Percentiles rank a stretch among this genome's conserved stretches.
Conservation (phyloP, 2,113 vertebrate genomes). For the Carassius gibelio region DNA sequence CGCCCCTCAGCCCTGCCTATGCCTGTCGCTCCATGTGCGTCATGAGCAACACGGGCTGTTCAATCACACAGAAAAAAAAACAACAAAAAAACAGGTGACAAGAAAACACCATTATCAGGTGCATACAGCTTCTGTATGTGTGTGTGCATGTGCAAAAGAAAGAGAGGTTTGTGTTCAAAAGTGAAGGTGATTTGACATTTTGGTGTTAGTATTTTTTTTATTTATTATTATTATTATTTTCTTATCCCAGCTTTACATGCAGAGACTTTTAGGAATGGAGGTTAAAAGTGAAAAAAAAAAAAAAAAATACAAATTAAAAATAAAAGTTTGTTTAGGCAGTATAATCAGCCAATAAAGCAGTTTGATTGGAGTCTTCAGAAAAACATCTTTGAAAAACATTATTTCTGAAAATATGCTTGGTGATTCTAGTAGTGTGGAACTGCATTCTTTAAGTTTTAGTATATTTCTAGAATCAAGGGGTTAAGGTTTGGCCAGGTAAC, state of each 20-base stretch:
- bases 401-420: background rate
- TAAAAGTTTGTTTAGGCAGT: background rate
- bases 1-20: conserved; percentile 46
- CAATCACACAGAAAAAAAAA: conserved; percentile 34
- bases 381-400: background rate
- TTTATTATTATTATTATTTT: background rate
- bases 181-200: background rate
- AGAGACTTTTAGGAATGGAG: background rate
- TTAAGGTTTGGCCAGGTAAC: background rate
- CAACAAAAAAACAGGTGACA: conserved; percentile 60
- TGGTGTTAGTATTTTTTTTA: background rate
- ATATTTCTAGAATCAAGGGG: background rate
- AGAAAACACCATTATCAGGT: conserved; percentile 41
- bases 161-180: conserved; percentile 6
- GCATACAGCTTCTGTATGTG: background rate
- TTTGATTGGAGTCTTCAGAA: background rate
- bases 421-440: background rate
- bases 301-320: no score
- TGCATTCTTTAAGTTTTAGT: background rate
- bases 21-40: conserved; percentile 63
- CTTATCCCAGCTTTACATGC: background rate
- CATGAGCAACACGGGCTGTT: conserved; percentile 34
- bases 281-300: background rate
- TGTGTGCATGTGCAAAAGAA: conserved; percentile 18
- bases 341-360: background rate